Evolutionary conservation across 2,797 vertebrate species (phyloP).

Genomic region (Molothrus aeneus): DNA sequence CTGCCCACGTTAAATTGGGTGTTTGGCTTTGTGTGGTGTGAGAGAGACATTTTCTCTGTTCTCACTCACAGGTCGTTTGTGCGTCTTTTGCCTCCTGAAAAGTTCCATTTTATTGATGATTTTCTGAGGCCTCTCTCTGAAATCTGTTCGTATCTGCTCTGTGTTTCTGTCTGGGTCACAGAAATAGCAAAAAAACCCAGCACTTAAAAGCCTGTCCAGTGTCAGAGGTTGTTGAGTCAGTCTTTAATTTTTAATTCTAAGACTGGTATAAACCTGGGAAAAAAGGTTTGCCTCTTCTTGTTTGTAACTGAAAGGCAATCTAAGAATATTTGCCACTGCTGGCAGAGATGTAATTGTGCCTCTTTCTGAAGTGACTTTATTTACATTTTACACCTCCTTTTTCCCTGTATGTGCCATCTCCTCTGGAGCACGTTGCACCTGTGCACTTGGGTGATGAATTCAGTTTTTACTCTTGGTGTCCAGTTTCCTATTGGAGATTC

Average conservation of each 20-base stretch:
- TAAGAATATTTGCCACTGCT: background rate
- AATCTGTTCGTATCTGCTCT: fast-evolving
- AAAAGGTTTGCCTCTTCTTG: background rate
- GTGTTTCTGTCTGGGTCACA: background rate
- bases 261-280: background rate
- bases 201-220: background rate
- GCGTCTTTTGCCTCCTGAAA: background rate
- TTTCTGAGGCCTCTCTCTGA: background rate
- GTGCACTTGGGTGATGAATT: background rate
- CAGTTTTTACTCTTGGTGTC: background rate
- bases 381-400: background rate
- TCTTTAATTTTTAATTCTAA: slow-evolving; percentile 1
- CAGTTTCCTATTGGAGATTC: background rate
- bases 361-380: background rate
- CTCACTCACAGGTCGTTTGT: background rate
- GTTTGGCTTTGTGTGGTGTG: background rate
- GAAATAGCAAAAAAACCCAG: background rate
- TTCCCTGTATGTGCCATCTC: background rate
- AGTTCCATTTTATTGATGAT: background rate
- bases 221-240: background rate
- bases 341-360: background rate
- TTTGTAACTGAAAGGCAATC: background rate
- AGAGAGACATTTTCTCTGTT: background rate
- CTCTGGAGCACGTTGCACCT: background rate
- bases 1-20: background rate